Evolutionary conservation across 1,140 invertebrate genomes (phyloP), one percentile per base, ranked within the genome.

Genomic region (Drosophila pectinifera): DNA sequence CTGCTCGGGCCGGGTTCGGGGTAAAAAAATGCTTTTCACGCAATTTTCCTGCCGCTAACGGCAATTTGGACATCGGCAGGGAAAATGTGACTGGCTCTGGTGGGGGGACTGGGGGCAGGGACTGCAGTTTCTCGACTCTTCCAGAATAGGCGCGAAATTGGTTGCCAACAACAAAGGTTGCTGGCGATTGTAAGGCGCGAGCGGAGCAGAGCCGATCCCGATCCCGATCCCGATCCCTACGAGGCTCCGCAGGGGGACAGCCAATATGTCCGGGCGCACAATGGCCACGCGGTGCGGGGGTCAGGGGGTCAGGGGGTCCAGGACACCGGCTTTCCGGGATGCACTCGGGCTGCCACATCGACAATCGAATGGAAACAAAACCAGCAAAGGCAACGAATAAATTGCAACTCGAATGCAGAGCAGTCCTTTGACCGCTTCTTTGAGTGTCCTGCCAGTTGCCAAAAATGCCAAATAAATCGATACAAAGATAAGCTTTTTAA

Each of bases 1-100:
- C 28, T 8, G 28, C 8, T 31, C 8, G 28, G 7, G 26, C 26
- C 26, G 26, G 8, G 26, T 28, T 28, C 36, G 16, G 20, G 43
- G 22, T 31, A 67, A 41, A 63, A 51, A 64, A 68, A 51, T 51
- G 58, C 61, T 77, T 76, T 75, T 75, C 58, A 73, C 68, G 68
- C 68, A 53, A 59, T 73, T 70, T 73, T 59, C 18, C 45, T 36
- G 49, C 34, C 18, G 58, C 69, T 64, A 73, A 64, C 46, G 34
- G 54, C 73, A 68, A 36, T 58, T 53, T 59, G 49, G 45, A 68
- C 42, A 49, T 36, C 58, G 51, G 22, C 31, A 28, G n/a, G 18
- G 8, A 26, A 48, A 45, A 48, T 20, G 13, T 20, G 28, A 31
- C 28, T n/a, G n/a, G n/a, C n/a, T n/a, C n/a, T n/a, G n/a, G n/a